Percentiles rank a stretch among this genome's conserved stretches.
These are phyloP conservation scores for Leucoma salicis DNA, from an alignment of 2,888 invertebrate genomes.

Conservation along the genomic window DNA sequence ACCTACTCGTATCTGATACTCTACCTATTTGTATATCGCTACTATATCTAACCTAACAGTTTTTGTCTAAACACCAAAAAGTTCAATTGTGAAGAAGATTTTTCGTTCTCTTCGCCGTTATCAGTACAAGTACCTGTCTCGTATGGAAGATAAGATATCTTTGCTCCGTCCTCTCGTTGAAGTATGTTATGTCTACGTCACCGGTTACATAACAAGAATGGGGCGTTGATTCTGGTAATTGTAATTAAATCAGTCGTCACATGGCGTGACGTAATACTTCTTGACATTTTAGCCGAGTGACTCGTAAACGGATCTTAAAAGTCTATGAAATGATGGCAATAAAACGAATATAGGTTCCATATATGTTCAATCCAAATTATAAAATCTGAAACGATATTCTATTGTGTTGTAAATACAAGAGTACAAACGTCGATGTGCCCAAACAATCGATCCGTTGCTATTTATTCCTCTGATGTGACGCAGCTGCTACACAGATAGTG, in stretches of 20 bases:
- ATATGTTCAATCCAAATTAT: no score
- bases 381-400: no score
- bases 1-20: no score
- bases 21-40: no score
- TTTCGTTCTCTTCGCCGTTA: slow-evolving; percentile 23
- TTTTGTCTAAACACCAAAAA: no score
- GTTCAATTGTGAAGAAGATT: slow-evolving; percentile 24
- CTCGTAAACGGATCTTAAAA: slow-evolving; percentile 24
- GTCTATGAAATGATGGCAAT: slow-evolving; percentile 6
- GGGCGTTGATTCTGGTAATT: slow-evolving; percentile 33
- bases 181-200: slow-evolving; percentile 33
- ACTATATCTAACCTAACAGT: no score
- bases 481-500: slow-evolving; percentile 19
- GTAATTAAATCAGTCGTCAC: slow-evolving; percentile 40
- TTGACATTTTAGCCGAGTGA: slow-evolving; percentile 13
- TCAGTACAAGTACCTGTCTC: slow-evolving; percentile 36
- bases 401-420: no score
- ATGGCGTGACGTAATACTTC: slow-evolving; percentile 36
- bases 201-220: slow-evolving; percentile 35
- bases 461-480: slow-evolving; percentile 26
- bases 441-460: slow-evolving; percentile 27
- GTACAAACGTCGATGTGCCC: slow-evolving; percentile 3
- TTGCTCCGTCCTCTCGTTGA: slow-evolving; percentile 38
- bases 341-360: no score
- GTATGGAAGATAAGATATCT: slow-evolving; percentile 48